A percentile compares a stretch with the other conserved stretches of the same genome.
phyloP scores from a whole-genome alignment of 2,113 vertebrate genomes.

The Stomatorhinus ivindoensis region DNA sequence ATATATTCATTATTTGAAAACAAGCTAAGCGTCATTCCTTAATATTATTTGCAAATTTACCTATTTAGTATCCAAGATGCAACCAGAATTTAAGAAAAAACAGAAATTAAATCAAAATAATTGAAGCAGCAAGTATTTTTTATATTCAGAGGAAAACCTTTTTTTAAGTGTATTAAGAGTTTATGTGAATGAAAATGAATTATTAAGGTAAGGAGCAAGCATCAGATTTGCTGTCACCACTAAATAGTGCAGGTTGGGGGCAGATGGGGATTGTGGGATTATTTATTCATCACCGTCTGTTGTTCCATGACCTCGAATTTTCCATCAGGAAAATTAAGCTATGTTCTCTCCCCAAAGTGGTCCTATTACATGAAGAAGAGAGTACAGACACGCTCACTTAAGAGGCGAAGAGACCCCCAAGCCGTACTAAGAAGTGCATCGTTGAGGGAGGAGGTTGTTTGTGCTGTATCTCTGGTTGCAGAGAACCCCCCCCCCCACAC shows the following conservation, averaged over 20 bases:
- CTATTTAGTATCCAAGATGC: neutral
- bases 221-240: neutral
- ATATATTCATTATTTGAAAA: neutral
- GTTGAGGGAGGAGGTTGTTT: neutral
- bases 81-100: neutral
- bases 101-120: neutral
- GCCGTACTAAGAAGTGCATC: neutral
- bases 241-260: neutral
- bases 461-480: conserved; percentile 1
- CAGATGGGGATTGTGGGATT: neutral
- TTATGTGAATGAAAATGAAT: neutral
- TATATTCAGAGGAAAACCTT: neutral
- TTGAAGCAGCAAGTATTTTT: neutral
- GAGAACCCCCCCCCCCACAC: neutral
- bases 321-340: neutral
- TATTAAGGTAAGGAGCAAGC: neutral
- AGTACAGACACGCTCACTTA: neutral
- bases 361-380: neutral
- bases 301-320: neutral
- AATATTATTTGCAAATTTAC: neutral
- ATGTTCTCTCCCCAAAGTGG: neutral
- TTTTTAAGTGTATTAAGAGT: neutral
- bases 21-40: neutral
- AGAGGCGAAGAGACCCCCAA: neutral
- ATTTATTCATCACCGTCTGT: neutral